A percentile compares a stretch with the other conserved stretches of the same genome.
phyloP scores from a whole-genome alignment of 1,140 invertebrate species.

The Stegodyphus mimosarum region DNA sequence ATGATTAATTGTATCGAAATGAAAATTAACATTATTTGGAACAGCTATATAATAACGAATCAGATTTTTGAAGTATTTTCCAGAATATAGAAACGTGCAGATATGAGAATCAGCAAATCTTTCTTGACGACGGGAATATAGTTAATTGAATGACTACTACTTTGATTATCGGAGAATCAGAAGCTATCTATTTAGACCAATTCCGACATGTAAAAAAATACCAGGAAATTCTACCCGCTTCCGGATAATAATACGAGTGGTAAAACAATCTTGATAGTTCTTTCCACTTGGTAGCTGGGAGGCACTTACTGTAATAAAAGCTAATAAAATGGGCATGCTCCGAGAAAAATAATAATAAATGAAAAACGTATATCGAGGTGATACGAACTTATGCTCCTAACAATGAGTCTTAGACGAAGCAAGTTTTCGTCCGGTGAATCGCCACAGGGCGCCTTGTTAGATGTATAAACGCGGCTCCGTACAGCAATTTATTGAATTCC shows the following conservation, averaged over 20 bases:
- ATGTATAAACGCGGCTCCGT: neutral
- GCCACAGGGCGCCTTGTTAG: conserved; percentile 26
- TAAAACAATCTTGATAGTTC: conserved; percentile 18
- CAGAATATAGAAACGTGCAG: too few relatives aligned
- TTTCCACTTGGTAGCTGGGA: neutral
- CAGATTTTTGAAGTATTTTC: too few relatives aligned
- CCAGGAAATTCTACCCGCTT: too few relatives aligned
- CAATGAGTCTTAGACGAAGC: neutral
- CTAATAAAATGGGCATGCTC: conserved; percentile 20
- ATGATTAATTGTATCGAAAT: too few relatives aligned
- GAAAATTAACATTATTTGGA: too few relatives aligned
- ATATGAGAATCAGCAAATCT: too few relatives aligned
- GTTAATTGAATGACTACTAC: too few relatives aligned
- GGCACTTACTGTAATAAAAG: conserved; percentile 10
- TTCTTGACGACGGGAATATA: too few relatives aligned
- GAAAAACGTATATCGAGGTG: conserved; percentile 1
- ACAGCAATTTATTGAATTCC: conserved; percentile 44
- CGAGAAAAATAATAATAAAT: neutral
- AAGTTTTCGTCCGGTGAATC: conserved; percentile 13
- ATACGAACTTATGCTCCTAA: neutral
- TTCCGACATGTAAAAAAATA: too few relatives aligned
- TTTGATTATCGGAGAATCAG: too few relatives aligned
- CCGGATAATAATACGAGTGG: neutral
- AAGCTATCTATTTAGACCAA: too few relatives aligned
- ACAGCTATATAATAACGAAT: too few relatives aligned